Conservation (phyloP, 2,113 vertebrate species). For the Progne subis region DNA sequence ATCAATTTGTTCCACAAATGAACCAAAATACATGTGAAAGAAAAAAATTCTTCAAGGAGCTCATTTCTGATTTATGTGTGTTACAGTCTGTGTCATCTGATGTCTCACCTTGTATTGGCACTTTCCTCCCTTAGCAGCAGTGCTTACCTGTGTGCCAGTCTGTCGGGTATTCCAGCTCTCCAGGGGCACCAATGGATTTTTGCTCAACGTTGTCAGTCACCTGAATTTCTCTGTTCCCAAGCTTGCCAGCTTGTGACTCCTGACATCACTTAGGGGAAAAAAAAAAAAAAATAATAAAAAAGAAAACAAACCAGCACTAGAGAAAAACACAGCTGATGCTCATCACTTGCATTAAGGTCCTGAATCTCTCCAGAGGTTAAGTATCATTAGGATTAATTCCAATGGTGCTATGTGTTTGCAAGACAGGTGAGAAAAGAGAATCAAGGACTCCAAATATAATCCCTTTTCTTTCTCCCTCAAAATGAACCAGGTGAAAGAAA, state of each 20-base stretch:
- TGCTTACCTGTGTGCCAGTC: neutral
- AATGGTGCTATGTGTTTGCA: neutral
- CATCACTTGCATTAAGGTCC: neutral
- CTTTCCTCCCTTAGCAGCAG: neutral
- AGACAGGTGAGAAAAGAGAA: constrained; percentile 16
- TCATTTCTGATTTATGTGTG: neutral
- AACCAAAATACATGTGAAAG: neutral
- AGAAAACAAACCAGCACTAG: neutral
- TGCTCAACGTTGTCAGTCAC: neutral
- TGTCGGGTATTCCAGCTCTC: neutral
- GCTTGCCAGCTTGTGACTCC: neutral
- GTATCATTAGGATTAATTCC: neutral
- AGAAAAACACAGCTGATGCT: constrained; percentile 17
- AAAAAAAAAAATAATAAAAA: neutral
- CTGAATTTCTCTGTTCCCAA: constrained; percentile 1
- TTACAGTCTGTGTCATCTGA: neutral
- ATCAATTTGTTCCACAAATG: neutral
- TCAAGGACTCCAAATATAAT: neutral
- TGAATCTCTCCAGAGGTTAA: neutral
- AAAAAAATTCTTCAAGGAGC: neutral
- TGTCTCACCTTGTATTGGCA: neutral
- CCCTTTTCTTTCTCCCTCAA: fast-evolving
- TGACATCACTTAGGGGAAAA: neutral
- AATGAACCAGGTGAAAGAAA: neutral
- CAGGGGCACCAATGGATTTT: neutral